phyloP scores from a whole-genome alignment of 2,113 vertebrate genomes.

The Arizona elegans region DNA sequence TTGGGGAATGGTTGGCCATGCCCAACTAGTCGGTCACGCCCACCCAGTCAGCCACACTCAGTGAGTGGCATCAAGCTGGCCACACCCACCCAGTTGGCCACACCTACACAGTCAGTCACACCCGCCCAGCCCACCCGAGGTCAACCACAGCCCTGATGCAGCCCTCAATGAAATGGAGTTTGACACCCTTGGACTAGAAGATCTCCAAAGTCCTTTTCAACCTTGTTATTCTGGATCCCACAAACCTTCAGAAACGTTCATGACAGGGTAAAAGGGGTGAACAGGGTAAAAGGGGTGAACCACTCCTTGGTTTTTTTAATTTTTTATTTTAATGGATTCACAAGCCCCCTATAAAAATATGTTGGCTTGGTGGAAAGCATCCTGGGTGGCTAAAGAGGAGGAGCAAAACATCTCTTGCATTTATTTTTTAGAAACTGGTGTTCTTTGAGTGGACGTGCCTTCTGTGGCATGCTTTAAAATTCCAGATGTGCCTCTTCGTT shows the following conservation, averaged over 20 bases:
- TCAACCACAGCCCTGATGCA: no score
- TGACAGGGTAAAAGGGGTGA: neutral
- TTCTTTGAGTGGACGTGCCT: neutral
- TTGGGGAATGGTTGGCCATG: no score
- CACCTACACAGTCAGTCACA: no score
- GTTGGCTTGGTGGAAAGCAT: neutral
- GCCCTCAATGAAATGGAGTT: no score
- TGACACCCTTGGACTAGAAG: no score
- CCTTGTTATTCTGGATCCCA: neutral
- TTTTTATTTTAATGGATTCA: neutral
- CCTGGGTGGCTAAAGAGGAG: neutral
- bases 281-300: neutral
- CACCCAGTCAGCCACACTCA: no score
- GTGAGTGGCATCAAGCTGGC: no score
- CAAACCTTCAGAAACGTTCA: neutral
- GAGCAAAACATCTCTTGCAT: neutral
- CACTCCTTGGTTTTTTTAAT: neutral
- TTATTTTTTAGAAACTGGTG: neutral
- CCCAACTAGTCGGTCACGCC: no score
- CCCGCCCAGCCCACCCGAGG: no score
- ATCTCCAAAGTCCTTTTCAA: neutral
- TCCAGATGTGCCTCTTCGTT: neutral
- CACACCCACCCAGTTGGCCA: no score
- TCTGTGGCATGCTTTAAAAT: neutral
- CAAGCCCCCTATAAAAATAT: neutral